Evolutionary conservation across 1,140 invertebrate species (phyloP).

Genomic region (Drosophila ohnishii): DNA sequence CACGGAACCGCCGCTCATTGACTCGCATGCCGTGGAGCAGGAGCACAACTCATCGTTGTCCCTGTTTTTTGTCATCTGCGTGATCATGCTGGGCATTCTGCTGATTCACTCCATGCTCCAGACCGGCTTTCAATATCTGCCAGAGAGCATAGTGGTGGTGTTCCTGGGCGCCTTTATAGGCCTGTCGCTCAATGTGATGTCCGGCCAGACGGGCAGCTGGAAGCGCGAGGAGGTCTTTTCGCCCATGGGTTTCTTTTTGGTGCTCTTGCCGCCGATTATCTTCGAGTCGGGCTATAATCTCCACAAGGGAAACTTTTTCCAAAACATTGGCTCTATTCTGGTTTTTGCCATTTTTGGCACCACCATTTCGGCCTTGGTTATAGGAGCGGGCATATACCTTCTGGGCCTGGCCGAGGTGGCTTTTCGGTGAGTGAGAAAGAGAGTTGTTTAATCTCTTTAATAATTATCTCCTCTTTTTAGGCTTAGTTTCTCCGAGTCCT

Average conservation of each 20-base stretch:
- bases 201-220: slow-evolving; percentile 95
- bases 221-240: slow-evolving; percentile 98
- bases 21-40: slow-evolving; percentile 94
- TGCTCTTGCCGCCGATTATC: slow-evolving; percentile 98
- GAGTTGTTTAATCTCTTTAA: not conserved
- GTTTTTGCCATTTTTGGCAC: slow-evolving; percentile 99
- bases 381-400: slow-evolving; percentile 97
- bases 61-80: slow-evolving; percentile 97
- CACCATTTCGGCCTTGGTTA: slow-evolving; percentile 94
- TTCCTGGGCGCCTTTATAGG: slow-evolving; percentile 97
- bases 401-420: slow-evolving; percentile 94
- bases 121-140: slow-evolving; percentile 97
- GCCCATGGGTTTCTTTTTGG: slow-evolving; percentile 98
- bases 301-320: slow-evolving; percentile 99
- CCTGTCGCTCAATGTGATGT: slow-evolving; percentile 94
- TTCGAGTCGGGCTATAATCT: slow-evolving; percentile 99
- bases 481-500: slow-evolving; percentile 94
- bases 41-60: slow-evolving; percentile 98
- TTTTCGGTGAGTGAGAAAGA: slow-evolving; percentile 85
- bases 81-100: slow-evolving; percentile 95
- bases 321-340: slow-evolving; percentile 97
- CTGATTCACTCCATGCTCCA: slow-evolving; percentile 97
- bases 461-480: slow-evolving; percentile 21
- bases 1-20: slow-evolving; percentile 83
- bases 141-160: slow-evolving; percentile 98